A percentile compares a stretch with the other conserved stretches of the same genome.
phyloP scores from a whole-genome alignment of 1,140 invertebrate species.

The Drosophila watanabei region DNA sequence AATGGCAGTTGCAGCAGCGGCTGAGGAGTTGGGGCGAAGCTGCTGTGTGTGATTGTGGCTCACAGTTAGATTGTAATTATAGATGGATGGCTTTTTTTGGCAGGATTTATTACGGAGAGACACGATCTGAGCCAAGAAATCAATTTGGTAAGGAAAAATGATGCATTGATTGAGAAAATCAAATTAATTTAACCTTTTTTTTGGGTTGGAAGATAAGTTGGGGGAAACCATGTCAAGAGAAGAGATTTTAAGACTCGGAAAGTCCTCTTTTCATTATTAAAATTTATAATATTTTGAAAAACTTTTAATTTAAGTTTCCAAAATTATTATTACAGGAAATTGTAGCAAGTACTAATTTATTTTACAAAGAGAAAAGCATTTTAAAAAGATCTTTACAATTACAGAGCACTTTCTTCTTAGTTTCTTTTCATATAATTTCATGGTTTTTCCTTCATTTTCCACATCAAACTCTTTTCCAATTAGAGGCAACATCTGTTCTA shows the following conservation, averaged over 20 bases:
- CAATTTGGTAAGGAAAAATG: conserved; percentile 1
- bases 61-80: conserved; percentile 55
- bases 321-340: no score
- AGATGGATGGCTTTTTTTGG: conserved; percentile 39
- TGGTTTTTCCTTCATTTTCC: neutral
- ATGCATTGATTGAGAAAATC: neutral
- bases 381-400: no score
- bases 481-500: conserved; percentile 46
- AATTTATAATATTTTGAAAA: no score
- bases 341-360: no score
- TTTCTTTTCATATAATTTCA: neutral
- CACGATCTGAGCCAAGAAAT: conserved; percentile 39
- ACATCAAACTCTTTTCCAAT: conserved; percentile 4
- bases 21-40: neutral
- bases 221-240: neutral
- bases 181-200: neutral
- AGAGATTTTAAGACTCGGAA: neutral
- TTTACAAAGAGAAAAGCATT: neutral
- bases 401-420: neutral
- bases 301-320: no score
- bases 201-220: neutral
- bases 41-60: conserved; percentile 17
- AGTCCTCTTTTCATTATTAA: no score
- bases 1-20: conserved; percentile 24
- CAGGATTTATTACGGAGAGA: conserved; percentile 20